Conservation (phyloP, 2,888 invertebrate species). For the Polymixis lichenea region DNA sequence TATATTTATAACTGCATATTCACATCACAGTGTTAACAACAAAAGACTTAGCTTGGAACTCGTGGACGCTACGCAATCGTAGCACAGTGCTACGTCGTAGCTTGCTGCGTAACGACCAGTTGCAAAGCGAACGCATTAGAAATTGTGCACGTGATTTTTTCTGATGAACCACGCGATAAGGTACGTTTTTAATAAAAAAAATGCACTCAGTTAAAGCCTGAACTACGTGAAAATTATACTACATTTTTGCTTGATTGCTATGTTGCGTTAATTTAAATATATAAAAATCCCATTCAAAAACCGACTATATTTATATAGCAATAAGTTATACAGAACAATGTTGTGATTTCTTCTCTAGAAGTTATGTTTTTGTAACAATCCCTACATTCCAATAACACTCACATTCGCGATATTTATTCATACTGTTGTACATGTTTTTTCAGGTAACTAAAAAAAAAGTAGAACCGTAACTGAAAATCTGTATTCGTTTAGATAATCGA, state of each 20-base stretch:
- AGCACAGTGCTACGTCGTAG: slow-evolving; percentile 30
- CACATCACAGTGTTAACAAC: too few relatives aligned
- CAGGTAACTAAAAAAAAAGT: slow-evolving; percentile 17
- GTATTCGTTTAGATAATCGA: slow-evolving; percentile 35
- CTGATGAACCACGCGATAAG: neutral
- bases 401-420: slow-evolving; percentile 9
- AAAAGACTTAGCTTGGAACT: neutral
- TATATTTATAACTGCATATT: too few relatives aligned
- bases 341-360: neutral
- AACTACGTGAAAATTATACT: neutral
- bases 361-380: neutral
- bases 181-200: too few relatives aligned
- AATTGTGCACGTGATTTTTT: neutral
- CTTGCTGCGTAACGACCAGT: slow-evolving; percentile 7
- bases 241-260: neutral
- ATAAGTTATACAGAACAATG: neutral
- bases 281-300: neutral
- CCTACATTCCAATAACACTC: neutral
- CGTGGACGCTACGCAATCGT: neutral
- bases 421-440: neutral
- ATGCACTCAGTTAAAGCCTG: too few relatives aligned
- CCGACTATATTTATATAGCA: neutral
- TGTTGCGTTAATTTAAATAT: neutral
- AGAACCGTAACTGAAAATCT: slow-evolving; percentile 14
- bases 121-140: neutral